Evolutionary conservation across 2,113 vertebrate species (phyloP).

Genomic region (Cochlearius cochlearius): DNA sequence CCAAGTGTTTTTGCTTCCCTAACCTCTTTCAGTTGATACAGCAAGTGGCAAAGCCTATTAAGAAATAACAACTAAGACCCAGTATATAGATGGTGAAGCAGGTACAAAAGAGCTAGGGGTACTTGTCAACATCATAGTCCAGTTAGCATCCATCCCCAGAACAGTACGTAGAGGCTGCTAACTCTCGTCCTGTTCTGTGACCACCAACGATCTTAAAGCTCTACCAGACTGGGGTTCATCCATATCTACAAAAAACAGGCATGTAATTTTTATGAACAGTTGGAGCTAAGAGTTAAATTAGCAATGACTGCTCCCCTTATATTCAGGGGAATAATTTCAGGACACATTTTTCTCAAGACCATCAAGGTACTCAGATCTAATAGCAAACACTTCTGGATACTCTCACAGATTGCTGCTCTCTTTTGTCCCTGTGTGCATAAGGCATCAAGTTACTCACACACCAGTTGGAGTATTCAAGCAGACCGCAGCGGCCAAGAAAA

Average conservation of each 20-base stretch:
- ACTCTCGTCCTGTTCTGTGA: neutral
- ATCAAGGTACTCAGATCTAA: neutral
- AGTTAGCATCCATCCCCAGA: neutral
- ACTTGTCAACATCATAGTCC: neutral
- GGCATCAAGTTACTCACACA: conserved; percentile 11
- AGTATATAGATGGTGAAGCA: neutral
- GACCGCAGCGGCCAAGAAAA: neutral
- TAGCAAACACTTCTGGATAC: neutral
- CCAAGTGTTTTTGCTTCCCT: neutral
- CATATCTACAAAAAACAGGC: neutral
- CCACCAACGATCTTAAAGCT: neutral
- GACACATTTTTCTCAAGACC: neutral
- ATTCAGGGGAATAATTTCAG: neutral
- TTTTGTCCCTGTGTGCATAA: neutral
- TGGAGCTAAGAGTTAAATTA: neutral
- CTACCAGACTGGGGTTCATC: neutral
- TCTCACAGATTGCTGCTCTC: neutral
- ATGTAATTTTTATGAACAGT: neutral
- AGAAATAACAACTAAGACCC: neutral
- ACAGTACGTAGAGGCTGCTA: neutral
- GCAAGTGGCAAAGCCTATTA: neutral
- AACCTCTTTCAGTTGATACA: neutral
- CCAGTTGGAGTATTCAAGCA: neutral
- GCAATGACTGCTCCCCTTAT: neutral
- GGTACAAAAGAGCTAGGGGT: neutral